Evolutionary conservation across 1,140 invertebrate species (phyloP).

Genomic region (Trichonephila clavipes): DNA sequence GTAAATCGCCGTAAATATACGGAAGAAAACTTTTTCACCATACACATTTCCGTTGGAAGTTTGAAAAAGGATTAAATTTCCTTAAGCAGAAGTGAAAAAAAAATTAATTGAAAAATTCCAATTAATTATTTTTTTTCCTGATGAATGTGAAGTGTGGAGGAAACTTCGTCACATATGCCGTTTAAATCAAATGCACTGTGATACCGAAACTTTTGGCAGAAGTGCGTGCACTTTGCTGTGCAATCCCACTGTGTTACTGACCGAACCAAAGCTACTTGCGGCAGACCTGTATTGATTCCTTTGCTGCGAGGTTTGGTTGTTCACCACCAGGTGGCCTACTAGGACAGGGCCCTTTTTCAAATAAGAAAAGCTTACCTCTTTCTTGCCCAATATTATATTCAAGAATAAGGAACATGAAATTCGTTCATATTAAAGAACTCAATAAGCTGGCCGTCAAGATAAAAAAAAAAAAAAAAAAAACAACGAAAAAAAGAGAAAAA

Average conservation of each 20-base stretch:
- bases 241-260: conserved; percentile 70
- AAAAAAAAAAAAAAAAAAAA: no score
- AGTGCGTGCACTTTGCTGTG: conserved; percentile 30
- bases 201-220: conserved; percentile 43
- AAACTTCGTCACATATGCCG: neutral
- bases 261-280: conserved; percentile 67
- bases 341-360: conserved; percentile 22
- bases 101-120: neutral
- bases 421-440: neutral
- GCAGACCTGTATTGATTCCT: conserved; percentile 66
- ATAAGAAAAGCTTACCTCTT: neutral
- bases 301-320: neutral
- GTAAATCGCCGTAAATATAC: neutral
- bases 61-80: neutral
- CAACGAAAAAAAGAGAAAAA: neutral
- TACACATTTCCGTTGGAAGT: conserved; percentile 5
- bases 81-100: neutral
- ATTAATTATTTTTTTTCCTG: neutral
- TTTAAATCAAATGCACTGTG: conserved; percentile 53
- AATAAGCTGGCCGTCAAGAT: neutral
- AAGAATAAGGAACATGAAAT: neutral
- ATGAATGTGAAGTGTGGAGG: neutral
- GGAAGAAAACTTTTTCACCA: conserved; percentile 10
- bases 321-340: conserved; percentile 43
- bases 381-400: neutral